Percentiles rank a stretch among this genome's conserved stretches.
Evolutionary conservation across 2,113 vertebrate genomes (phyloP).

Genomic region (Cichladusa arquata): DNA sequence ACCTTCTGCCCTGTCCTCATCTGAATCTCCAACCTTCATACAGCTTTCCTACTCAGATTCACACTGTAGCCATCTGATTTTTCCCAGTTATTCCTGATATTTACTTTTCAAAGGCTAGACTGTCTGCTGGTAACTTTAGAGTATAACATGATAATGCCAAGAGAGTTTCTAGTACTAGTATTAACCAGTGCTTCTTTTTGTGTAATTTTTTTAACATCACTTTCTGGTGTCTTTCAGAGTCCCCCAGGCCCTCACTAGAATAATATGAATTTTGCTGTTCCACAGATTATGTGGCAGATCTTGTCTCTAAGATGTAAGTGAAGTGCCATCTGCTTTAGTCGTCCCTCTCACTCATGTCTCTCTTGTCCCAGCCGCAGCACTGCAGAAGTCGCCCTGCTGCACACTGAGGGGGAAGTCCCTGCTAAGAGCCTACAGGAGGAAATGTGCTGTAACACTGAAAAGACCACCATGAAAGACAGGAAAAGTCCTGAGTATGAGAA

Average conservation of each 20-base stretch:
- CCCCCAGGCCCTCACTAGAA: neutral
- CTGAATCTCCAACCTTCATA: neutral
- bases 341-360: neutral
- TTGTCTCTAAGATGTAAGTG: neutral
- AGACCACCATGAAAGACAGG: neutral
- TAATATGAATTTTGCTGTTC: neutral
- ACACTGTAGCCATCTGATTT: neutral
- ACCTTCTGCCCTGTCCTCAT: neutral
- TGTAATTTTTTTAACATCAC: neutral
- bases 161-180: neutral
- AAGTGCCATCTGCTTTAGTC: neutral
- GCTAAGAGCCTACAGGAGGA: neutral
- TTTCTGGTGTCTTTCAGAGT: neutral
- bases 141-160: neutral
- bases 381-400: neutral
- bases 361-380: neutral
- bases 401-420: neutral
- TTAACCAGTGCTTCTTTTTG: neutral
- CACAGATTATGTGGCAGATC: neutral
- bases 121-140: neutral
- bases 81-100: neutral
- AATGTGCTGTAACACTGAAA: neutral
- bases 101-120: neutral
- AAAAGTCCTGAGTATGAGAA: slow-evolving; percentile 22
- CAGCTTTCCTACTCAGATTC: neutral